A percentile compares a stretch with the other conserved stretches of the same genome.
phyloP scores from a whole-genome alignment of 2,113 vertebrate genomes.

The Leucopternis melanops region DNA sequence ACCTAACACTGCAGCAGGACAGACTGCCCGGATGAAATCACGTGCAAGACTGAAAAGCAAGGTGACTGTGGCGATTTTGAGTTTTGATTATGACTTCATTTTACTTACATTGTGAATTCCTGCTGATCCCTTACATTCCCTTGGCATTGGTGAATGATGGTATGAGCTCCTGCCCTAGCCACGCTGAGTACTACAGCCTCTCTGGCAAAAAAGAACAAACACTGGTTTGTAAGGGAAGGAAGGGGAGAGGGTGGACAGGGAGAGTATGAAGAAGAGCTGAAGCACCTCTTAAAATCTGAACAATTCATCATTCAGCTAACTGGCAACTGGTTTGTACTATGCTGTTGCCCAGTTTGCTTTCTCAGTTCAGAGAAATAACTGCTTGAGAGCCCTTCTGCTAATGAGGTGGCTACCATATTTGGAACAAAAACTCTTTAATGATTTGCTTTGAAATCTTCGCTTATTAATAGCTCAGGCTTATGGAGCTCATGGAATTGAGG shows the following conservation, averaged over 20 bases:
- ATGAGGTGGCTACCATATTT: neutral
- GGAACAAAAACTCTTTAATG: neutral
- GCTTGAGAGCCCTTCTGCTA: neutral
- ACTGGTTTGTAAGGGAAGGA: neutral
- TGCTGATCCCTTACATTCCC: neutral
- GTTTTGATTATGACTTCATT: neutral
- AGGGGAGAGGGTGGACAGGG: neutral
- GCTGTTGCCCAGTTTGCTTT: neutral
- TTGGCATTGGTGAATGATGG: neutral
- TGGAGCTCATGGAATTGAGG: neutral
- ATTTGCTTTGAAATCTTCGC: neutral
- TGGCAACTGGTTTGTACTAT: neutral
- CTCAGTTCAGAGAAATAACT: neutral
- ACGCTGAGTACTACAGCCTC: neutral
- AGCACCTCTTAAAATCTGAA: neutral
- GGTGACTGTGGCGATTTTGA: neutral
- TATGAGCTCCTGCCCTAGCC: neutral
- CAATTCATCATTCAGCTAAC: neutral
- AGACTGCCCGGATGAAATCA: accelerated
- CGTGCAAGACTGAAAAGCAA: neutral
- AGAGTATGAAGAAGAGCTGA: neutral
- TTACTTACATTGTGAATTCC: neutral
- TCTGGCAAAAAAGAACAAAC: neutral
- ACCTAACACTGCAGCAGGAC: neutral
- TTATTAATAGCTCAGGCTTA: neutral